Evolutionary conservation across 2,888 invertebrate genomes (phyloP), one percentile per base, ranked within the genome.

Genomic region (Hoplodrina ambigua): DNA sequence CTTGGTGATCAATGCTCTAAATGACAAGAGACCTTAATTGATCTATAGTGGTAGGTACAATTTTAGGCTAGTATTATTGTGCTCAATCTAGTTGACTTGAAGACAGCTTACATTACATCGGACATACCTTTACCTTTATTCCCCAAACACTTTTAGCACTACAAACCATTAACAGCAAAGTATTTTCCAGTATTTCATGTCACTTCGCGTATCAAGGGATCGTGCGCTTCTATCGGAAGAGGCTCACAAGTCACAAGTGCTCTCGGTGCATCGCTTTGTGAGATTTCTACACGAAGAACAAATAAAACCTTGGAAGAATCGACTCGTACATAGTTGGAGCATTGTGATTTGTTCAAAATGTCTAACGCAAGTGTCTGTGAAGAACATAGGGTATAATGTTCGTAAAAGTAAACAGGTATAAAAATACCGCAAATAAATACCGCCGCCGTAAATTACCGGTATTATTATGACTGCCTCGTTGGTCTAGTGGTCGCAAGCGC

Each of bases 191-290:
- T 56, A 69, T 80, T 69, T 84, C 75, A 81, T 76, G 68, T 46
- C 57, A 64, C 41, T 37, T 77, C 70, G 41, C 77, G 66, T 78
- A 78, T 82, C 78, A 70, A 63, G 70, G 77, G 69, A 80, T 81
- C 63, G 73, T 75, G 61, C 72, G 66, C 69, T 72, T 84, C 78
- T 61, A 78, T 78, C 73, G 72, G 67, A 74, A 64, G 67, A 74
- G 73, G 75, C 80, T 78, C 71, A 75, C 46, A 54, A 65, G 25
- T 69, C 41, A 20, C 52, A 69, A 84, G 87, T 71, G 80, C 77
- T 70, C 85, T 85, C 50, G 53, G 20, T 70, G 78, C 76, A 80
- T 77, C 77, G 81, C 85, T 83, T 77, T 78, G 78, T 69, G 62
- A 49, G 70, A 68, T 72, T 81, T 69, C 57, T 67, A 72, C 19